Evolutionary conservation across 2,888 invertebrate genomes (phyloP).

Genomic region (Plagiodera versicolora): DNA sequence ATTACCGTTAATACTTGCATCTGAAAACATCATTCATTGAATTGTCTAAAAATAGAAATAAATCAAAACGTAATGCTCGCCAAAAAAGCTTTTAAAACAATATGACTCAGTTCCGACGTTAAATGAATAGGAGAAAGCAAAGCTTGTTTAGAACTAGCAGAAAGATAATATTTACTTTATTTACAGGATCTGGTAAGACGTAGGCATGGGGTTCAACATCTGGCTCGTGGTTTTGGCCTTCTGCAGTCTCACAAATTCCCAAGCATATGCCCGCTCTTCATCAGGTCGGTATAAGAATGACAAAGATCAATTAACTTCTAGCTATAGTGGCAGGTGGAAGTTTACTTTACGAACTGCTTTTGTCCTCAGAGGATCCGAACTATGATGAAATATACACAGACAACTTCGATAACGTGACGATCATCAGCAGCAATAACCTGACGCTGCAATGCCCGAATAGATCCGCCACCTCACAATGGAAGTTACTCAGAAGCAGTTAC

Average conservation of each 20-base stretch:
- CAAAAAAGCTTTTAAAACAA: background rate
- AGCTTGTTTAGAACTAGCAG: conserved; percentile 16
- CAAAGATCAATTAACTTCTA: background rate
- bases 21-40: background rate
- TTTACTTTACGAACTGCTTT: background rate
- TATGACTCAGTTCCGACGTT: conserved; percentile 10
- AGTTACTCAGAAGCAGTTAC: conserved; percentile 6
- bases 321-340: background rate
- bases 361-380: conserved; percentile 1
- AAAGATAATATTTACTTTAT: conserved; percentile 27
- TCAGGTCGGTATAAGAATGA: conserved; percentile 22
- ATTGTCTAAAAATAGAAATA: background rate
- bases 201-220: conserved; percentile 26
- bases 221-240: conserved; percentile 22
- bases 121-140: conserved; percentile 22
- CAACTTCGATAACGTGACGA: conserved; percentile 21
- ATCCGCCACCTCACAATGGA: conserved; percentile 16
- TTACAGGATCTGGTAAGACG: conserved; percentile 26
- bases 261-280: conserved; percentile 21
- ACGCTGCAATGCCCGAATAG: conserved; percentile 22
- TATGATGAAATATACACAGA: conserved; percentile 11
- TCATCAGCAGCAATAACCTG: conserved; percentile 14
- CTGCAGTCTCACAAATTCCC: conserved; percentile 15
- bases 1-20: background rate
- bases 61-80: background rate